A percentile compares a stretch with the other conserved stretches of the same genome.
These are phyloP conservation scores for Nannoperca australis DNA, from an alignment of 2,797 vertebrate genomes.

Conservation along the genomic window DNA sequence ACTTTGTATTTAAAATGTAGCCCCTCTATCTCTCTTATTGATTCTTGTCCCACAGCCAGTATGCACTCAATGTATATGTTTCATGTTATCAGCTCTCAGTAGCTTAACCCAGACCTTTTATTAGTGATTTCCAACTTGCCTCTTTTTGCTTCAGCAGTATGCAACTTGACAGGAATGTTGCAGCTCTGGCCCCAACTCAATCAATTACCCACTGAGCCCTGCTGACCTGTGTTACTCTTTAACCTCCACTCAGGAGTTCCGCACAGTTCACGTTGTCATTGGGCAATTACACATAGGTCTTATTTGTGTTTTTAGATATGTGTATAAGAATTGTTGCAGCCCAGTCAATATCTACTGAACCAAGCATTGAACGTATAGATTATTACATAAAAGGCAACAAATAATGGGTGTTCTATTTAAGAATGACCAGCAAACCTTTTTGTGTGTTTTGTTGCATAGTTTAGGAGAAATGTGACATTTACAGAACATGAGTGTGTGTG, in stretches of 20 bases:
- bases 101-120: slow-evolving; percentile 62
- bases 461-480: slow-evolving; percentile 7
- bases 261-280: slow-evolving; percentile 34
- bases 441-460: neutral
- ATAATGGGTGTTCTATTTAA: neutral
- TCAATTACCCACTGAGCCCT: slow-evolving; percentile 61
- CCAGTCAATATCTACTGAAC: neutral
- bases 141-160: slow-evolving; percentile 37
- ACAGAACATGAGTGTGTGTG: neutral
- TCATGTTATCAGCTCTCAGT: slow-evolving; percentile 50
- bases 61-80: slow-evolving; percentile 11
- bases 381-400: neutral
- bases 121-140: slow-evolving; percentile 54
- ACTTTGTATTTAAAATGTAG: slow-evolving; percentile 5
- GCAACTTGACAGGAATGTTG: slow-evolving; percentile 49
- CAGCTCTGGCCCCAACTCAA: slow-evolving; percentile 52
- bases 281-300: slow-evolving; percentile 10
- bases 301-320: neutral
- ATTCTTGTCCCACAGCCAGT: neutral
- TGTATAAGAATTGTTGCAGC: neutral
- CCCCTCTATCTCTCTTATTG: slow-evolving; percentile 7
- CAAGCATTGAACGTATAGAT: neutral
- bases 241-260: slow-evolving; percentile 37
- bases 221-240: slow-evolving; percentile 36
- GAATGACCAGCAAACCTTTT: neutral